Evolutionary conservation across 2,113 vertebrate species (phyloP).

Genomic region (Centrocercus urophasianus): DNA sequence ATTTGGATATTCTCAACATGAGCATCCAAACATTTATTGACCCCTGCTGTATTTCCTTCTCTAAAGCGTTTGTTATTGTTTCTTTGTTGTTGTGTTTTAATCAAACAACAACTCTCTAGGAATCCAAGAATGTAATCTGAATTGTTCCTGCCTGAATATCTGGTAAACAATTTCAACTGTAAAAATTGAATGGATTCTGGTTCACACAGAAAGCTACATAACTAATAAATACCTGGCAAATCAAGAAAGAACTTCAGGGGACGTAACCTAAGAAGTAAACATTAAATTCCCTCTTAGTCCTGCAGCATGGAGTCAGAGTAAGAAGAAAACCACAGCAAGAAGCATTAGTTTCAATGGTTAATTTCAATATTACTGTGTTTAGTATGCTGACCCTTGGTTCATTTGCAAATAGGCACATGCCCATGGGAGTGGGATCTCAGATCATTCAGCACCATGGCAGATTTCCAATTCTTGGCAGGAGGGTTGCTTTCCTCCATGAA

Average conservation of each 20-base stretch:
- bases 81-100: neutral
- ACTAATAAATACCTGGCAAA: slow-evolving; percentile 15
- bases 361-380: neutral
- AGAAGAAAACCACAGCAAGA: neutral
- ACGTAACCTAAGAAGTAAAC: neutral
- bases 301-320: neutral
- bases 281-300: neutral
- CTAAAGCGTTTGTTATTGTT: slow-evolving; percentile 3
- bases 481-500: slow-evolving; percentile 48
- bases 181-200: neutral
- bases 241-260: neutral
- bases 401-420: slow-evolving; percentile 5
- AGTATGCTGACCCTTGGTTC: neutral
- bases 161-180: neutral
- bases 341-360: neutral
- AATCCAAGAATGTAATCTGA: neutral
- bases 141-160: slow-evolving; percentile 8
- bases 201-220: neutral
- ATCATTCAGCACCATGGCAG: slow-evolving; percentile 18
- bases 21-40: neutral
- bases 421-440: slow-evolving; percentile 57
- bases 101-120: slow-evolving; percentile 25
- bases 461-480: slow-evolving; percentile 53
- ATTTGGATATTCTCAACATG: neutral
- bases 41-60: neutral